A percentile compares a stretch with the other conserved stretches of the same genome.
phyloP scores from a whole-genome alignment of 1,140 invertebrate genomes.

The Penaeus vannamei region DNA sequence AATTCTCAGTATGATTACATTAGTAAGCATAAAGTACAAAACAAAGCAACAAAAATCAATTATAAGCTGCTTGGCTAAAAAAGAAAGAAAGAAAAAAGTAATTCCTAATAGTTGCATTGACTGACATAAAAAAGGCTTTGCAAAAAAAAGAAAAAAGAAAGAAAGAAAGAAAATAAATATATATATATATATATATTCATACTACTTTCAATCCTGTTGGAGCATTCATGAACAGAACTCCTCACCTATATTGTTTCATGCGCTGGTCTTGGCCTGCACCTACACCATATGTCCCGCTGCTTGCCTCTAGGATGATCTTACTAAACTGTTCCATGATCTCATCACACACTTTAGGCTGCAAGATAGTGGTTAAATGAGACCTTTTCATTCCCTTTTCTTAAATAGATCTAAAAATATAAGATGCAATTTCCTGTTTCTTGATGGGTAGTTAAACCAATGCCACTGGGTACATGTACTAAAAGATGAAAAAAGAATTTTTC shows the following conservation, averaged over 20 bases:
- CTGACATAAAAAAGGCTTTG: too few relatives aligned
- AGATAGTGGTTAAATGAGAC: background rate
- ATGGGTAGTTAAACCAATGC: too few relatives aligned
- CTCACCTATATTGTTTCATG: slow-evolving; percentile 78
- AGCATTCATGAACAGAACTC: background rate
- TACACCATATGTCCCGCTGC: slow-evolving; percentile 87
- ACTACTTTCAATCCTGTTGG: too few relatives aligned
- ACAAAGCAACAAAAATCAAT: background rate
- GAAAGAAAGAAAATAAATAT: too few relatives aligned
- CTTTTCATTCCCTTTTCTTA: too few relatives aligned
- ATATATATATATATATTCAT: too few relatives aligned
- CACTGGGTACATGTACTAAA: too few relatives aligned
- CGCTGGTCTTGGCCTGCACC: slow-evolving; percentile 72
- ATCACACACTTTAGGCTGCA: slow-evolving; percentile 84
- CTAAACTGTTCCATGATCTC: slow-evolving; percentile 99
- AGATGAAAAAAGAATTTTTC: too few relatives aligned
- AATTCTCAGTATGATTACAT: slow-evolving; percentile 41
- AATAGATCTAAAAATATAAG: too few relatives aligned
- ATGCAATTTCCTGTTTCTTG: too few relatives aligned
- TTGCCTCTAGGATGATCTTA: slow-evolving; percentile 93
- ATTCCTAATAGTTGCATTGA: background rate
- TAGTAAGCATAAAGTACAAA: slow-evolving; percentile 18
- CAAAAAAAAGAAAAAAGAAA: too few relatives aligned
- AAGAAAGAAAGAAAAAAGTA: background rate
- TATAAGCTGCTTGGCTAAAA: background rate